phyloP scores from a whole-genome alignment of 2,113 vertebrate species.

The Zapornia atra region DNA sequence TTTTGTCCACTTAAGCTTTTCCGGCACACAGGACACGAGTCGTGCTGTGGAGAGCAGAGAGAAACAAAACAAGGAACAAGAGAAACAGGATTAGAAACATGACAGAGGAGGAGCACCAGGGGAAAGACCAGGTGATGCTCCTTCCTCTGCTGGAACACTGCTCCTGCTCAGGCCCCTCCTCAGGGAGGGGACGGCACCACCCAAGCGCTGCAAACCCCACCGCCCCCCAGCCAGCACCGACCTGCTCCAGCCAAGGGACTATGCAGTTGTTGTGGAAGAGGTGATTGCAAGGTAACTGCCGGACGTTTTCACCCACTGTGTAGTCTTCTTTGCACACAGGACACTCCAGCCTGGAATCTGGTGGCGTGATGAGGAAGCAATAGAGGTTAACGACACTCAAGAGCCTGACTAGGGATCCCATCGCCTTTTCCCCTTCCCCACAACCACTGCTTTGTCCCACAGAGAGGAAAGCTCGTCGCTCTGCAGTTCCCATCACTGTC shows the following conservation, averaged over 20 bases:
- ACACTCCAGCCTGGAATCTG: constrained; percentile 93
- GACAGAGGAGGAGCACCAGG: background rate
- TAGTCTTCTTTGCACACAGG: constrained; percentile 99
- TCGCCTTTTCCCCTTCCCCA: background rate
- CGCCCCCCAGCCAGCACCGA: constrained; percentile 34
- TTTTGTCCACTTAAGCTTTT: constrained; percentile 98
- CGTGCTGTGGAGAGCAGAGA: constrained; percentile 81
- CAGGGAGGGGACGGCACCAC: background rate
- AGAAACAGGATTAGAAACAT: background rate
- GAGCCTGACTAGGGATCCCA: rapidly evolving
- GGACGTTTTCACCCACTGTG: constrained; percentile 85
- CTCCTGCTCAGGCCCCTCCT: background rate
- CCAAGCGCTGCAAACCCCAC: background rate
- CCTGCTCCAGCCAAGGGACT: constrained; percentile 98
- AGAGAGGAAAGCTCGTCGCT: background rate
- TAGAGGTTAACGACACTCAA: rapidly evolving
- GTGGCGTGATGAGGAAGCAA: background rate
- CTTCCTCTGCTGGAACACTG: background rate
- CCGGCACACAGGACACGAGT: constrained; percentile 97
- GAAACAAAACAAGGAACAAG: background rate
- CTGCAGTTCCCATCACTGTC: background rate
- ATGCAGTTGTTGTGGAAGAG: constrained; percentile 97
- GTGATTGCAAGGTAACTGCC: constrained; percentile 96
- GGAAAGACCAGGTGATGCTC: background rate
- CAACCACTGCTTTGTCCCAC: background rate